A percentile compares a stretch with the other conserved stretches of the same genome.
Conservation (phyloP, 2,888 invertebrate genomes). For the Macrosiphum euphorbiae region DNA sequence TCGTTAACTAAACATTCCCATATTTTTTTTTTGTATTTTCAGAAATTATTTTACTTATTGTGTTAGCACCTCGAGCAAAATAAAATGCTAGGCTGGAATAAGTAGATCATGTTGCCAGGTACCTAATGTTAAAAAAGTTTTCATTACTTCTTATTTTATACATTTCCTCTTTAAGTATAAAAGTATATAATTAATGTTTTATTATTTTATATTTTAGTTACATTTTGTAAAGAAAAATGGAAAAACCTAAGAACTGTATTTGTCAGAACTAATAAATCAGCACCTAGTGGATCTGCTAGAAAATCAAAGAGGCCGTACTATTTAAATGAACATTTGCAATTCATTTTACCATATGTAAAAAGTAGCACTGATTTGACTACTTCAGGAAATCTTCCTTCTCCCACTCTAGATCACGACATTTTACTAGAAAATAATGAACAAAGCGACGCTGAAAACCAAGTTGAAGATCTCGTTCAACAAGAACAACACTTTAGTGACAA, state of each 20-base stretch:
- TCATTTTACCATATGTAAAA: constrained; percentile 35
- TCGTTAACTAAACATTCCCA: constrained; percentile 66
- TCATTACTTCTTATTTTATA: constrained; percentile 8
- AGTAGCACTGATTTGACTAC: not conserved
- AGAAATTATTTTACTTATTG: constrained; percentile 67
- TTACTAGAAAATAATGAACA: constrained; percentile 42
- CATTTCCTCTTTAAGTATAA: constrained; percentile 64
- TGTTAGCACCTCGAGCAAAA: constrained; percentile 67
- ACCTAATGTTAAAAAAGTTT: constrained; percentile 65
- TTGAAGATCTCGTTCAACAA: constrained; percentile 24
- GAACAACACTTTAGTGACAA: not conserved
- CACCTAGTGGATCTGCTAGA: constrained; percentile 53
- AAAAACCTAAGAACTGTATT: constrained; percentile 26
- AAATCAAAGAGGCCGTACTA: constrained; percentile 50
- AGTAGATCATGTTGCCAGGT: constrained; percentile 67
- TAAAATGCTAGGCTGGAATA: constrained; percentile 67
- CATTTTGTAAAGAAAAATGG: constrained; percentile 52
- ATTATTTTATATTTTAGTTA: constrained; percentile 65
- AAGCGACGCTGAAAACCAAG: constrained; percentile 30
- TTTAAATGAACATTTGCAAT: constrained; percentile 34
- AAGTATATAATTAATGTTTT: constrained; percentile 51
- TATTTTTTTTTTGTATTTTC: constrained; percentile 67
- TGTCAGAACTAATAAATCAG: not conserved
- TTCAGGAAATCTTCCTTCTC: constrained; percentile 17
- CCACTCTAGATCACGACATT: constrained; percentile 1